Conservation (phyloP, 2,797 vertebrate genomes). For the Phoeniculus purpureus region DNA sequence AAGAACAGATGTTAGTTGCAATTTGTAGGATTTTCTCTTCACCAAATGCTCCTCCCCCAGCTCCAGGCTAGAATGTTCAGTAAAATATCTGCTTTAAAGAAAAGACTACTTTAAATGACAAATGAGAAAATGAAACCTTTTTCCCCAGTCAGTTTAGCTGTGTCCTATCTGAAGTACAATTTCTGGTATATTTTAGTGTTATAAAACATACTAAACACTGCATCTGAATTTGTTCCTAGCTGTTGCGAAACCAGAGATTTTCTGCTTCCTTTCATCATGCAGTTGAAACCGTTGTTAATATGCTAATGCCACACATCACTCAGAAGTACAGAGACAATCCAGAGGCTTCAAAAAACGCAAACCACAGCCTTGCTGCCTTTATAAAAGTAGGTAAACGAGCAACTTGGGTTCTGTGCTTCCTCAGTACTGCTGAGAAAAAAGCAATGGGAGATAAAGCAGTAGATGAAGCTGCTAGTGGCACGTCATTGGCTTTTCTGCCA, state of each 20-base stretch:
- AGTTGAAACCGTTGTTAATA: slow-evolving; percentile 95
- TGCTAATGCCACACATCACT: slow-evolving; percentile 97
- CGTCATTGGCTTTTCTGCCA: not conserved
- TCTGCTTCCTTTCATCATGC: slow-evolving; percentile 93
- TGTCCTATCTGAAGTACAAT: not conserved
- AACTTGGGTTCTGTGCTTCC: not conserved
- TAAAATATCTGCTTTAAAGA: not conserved
- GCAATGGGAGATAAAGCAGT: not conserved
- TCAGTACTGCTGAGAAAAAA: not conserved
- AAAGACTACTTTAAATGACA: not conserved
- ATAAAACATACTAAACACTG: not conserved
- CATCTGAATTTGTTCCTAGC: slow-evolving; percentile 74
- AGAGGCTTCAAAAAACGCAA: slow-evolving; percentile 94
- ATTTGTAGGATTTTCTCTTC: not conserved
- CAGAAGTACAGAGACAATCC: slow-evolving; percentile 98
- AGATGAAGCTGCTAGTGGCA: not conserved
- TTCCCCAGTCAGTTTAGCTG: not conserved
- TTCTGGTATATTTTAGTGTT: not conserved
- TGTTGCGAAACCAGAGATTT: slow-evolving; percentile 95
- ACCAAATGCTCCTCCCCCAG: not conserved
- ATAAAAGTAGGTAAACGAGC: slow-evolving; percentile 85
- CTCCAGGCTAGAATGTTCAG: not conserved
- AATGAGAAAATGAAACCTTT: not conserved
- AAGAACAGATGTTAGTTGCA: not conserved
- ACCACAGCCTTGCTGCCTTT: slow-evolving; percentile 96